Evolutionary conservation across 2,888 invertebrate genomes (phyloP), one percentile per base, ranked within the genome.

Genomic region (Exocentrus adspersus): DNA sequence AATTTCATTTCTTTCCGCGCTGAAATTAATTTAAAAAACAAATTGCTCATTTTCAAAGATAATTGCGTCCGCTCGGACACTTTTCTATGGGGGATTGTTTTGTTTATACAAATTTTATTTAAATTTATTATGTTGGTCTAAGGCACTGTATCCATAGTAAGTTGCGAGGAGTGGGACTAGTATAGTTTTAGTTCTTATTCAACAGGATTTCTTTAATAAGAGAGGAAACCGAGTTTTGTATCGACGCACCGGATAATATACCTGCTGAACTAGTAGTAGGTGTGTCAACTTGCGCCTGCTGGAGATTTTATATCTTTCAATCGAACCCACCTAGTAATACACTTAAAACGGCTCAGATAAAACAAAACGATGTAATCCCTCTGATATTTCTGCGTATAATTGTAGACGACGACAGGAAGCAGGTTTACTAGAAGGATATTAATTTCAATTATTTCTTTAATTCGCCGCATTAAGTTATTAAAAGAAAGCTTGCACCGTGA

Each of bases 11-110:
- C 63, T 67, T 67, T 51, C 45, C 19, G 14, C 45, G 20, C 45
- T 62, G 52, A 54, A 60, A 64, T 67, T 67, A 63, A 67, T 67
- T 67, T 60, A 61, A 63, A 67, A 66, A 61, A 54, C 42, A 53
- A 53, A 53, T 21, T 37, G 21, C 14, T 2, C 14, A 21, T 53
- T 53, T 41, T 53, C 19, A 37, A 52, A 32, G 19, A 20, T 20
- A 20, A 41, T 24, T 53, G 12, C 1, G 2, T 21, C 21, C 14
- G 12, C 41, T 20, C 30, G 24, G 24, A 37, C 41, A 53, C 41
- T 48, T 46, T 46, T 20, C 14, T 46, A 7, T 10, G 9, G 12
- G 14, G 12, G 24, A 4, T 3, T n/a, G n/a, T n/a, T n/a, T n/a
- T n/a, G n/a, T n/a, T n/a, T n/a, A n/a, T n/a, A n/a, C n/a, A n/a